Evolutionary conservation across 2,888 invertebrate species (phyloP), one percentile per base, ranked within the genome.

Genomic region (Scaptomyza cyrtandrae): DNA sequence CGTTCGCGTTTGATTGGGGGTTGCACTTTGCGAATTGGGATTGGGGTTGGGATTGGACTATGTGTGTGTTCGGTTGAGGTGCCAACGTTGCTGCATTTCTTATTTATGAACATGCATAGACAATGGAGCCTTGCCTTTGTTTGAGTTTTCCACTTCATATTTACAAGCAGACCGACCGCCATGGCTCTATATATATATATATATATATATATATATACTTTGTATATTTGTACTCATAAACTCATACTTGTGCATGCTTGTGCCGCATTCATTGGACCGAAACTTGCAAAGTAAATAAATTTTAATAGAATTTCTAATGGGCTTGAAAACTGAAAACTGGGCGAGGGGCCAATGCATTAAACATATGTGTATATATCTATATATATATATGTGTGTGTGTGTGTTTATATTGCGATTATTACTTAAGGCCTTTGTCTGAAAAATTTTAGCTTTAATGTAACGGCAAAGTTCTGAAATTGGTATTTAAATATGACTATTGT

Each of bases 231-330:
- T 45, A 53, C 62, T 57, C 56, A 44, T 53, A 50, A 35, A 16
- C 24, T 35, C 53, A 27, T 54, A 27, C 24, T 14, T 39, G 14
- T 19, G 19, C 19, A 19, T 19, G 39, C 14, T 27, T 11, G 68
- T 77, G 75, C 77, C 75, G 78, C 85, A 86, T 78, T 81, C 85
- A 88, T 84, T 86, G 75, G 75, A 66, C 88, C 71, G 71, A 76
- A 80, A 66, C 70, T 86, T 87, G 80, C 57, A 61, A 61, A 67
- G 82, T 78, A 86, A 85, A 88, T 84, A 86, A 84, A 67, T 85
- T 86, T 88, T 86, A 88, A 86, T 88, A 88, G 86, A 86, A 86
- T 86, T 88, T 86, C 72, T 84, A 86, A 86, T 88, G 80, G 75
- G 33, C 52, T 53, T 44, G 37, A 16, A 16, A 16, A 33, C 13